Evolutionary conservation across 2,797 vertebrate species (phyloP).

Genomic region (Chelmon rostratus): DNA sequence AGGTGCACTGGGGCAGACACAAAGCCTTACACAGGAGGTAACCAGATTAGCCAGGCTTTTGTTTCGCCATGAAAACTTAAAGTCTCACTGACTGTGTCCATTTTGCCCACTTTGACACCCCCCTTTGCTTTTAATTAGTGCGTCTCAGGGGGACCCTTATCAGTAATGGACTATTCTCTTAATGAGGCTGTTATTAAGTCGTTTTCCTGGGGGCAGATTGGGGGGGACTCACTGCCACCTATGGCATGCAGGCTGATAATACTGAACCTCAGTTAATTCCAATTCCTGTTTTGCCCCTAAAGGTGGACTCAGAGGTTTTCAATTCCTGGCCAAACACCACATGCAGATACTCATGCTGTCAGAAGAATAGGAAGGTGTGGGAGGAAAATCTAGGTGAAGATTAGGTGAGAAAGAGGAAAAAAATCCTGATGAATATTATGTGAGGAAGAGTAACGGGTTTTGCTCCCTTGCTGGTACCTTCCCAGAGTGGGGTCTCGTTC

Average conservation of each 20-base stretch:
- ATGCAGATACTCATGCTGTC: conserved; percentile 29
- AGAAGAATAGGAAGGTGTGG: conserved; percentile 31
- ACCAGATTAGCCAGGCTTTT: conserved; percentile 65
- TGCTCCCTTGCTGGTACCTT: conserved; percentile 15
- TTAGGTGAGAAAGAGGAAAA: no score
- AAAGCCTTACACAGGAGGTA: conserved; percentile 41
- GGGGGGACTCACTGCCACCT: conserved; percentile 73
- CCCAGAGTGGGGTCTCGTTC: conserved; percentile 48
- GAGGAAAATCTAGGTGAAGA: no score
- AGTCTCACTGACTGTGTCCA: conserved; percentile 69
- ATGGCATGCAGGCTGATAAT: conserved; percentile 78
- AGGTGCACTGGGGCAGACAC: conserved; percentile 49
- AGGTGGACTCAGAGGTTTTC: conserved; percentile 52
- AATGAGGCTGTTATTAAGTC: conserved; percentile 85
- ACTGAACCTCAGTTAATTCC: conserved; percentile 69
- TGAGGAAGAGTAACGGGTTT: conserved; percentile 42
- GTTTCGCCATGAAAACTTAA: conserved; percentile 65
- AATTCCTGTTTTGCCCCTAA: conserved; percentile 49
- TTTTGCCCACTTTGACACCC: conserved; percentile 62
- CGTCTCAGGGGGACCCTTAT: conserved; percentile 79
- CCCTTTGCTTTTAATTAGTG: conserved; percentile 82
- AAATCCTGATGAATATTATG: conserved; percentile 51
- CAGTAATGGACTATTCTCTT: conserved; percentile 79
- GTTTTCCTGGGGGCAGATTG: conserved; percentile 71
- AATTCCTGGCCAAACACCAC: conserved; percentile 27